Evolutionary conservation across 2,888 invertebrate species (phyloP), one percentile per base, ranked within the genome.

Genomic region (Leucophora obtusa): DNA sequence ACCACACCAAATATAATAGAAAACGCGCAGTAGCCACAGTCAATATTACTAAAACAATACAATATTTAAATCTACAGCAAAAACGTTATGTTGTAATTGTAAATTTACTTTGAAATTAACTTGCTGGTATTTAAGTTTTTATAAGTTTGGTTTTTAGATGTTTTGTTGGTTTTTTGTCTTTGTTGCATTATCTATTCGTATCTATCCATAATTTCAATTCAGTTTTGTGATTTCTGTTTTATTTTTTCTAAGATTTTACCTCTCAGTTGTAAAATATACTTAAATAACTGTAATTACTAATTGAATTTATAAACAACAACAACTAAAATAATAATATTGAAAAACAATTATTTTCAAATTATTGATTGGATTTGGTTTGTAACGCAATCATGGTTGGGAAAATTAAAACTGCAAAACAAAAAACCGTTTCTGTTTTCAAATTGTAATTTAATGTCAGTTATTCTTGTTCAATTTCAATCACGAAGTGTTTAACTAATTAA

Each of bases 41-140:
- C 10, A 11, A 3, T 28, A 28, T 28, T 6, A 35, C 21, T 50
- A 50, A 24, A 72, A 53, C 53, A 62, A 15, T 17, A 71, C 35
- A 15, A 62, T 10, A 15, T 60, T 58, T 14, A 53, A 65, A 65
- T 51, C 21, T 14, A 60, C 43, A 58, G 58, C 51, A 56, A 56
- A 51, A 50, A 63, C 17, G 24, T 50, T 54, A 65, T 75, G 62
- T 68, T 71, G 72, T 69, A 79, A 73, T 60, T 71, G 70, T 54
- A 74, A 65, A 54, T 70, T 69, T 56, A 66, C 60, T 60, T 66
- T 71, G 43, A 74, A 74, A 71, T 69, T 65, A 53, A 74, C 62
- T 75, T 58, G 51, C 43, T 60, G 59, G 59, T 24, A 69, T 65
- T 71, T 33, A 28, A 28, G 28, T 35, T 60, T 24, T 65, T 65